These are phyloP conservation scores for Anthoscopus minutus DNA, from an alignment of 2,113 vertebrate species.

Conservation along the genomic window DNA sequence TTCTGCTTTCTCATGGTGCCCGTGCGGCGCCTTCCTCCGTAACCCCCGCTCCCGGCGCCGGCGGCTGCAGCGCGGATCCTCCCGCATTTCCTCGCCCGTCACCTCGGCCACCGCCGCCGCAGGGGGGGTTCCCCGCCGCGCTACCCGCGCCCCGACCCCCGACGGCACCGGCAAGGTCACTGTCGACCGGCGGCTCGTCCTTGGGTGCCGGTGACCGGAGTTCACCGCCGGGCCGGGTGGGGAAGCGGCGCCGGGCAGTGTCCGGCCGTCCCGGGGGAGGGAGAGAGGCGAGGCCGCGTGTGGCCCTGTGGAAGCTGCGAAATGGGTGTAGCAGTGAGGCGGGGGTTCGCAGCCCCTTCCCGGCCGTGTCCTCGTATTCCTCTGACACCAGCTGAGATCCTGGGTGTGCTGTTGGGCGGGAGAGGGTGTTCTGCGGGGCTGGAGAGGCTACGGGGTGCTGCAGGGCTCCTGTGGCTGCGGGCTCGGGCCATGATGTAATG, in stretches of 20 bases:
- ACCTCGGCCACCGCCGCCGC: neutral
- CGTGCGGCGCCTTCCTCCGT: constrained; percentile 49
- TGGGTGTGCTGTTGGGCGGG: neutral
- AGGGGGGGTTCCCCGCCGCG: neutral
- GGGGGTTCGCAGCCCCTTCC: neutral
- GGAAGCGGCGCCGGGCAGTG: neutral
- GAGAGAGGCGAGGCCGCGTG: neutral
- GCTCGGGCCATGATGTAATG: constrained; percentile 39
- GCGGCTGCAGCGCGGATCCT: constrained; percentile 35
- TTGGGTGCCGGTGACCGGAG: constrained; percentile 24
- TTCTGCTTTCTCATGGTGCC: constrained; percentile 79
- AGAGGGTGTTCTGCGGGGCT: neutral
- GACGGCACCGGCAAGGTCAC: constrained; percentile 63
- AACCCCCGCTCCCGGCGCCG: constrained; percentile 16
- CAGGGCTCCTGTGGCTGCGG: neutral
- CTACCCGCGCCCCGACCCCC: neutral
- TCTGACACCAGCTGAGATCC: neutral
- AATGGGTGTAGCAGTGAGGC: neutral
- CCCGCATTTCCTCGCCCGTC: neutral
- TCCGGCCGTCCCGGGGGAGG: neutral
- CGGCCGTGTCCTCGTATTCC: neutral
- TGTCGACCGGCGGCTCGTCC: constrained; percentile 12
- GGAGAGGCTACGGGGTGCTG: neutral
- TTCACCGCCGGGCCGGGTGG: neutral
- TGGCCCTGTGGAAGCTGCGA: neutral